Evolutionary conservation across 2,797 vertebrate species (phyloP).

Genomic region (Enteromius thamalakanensis): DNA sequence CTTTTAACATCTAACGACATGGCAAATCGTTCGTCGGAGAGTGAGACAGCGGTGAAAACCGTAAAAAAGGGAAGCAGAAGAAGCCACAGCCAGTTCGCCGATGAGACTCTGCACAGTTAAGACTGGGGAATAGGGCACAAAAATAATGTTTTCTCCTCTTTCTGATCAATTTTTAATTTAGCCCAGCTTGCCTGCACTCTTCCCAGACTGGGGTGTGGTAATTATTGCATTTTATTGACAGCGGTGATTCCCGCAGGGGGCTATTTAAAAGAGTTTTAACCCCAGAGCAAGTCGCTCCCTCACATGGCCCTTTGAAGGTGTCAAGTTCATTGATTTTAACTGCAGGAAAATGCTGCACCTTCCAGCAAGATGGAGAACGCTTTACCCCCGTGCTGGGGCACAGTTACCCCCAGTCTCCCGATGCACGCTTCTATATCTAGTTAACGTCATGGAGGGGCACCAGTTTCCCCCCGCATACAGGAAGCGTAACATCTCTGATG

Average conservation of each 20-base stretch:
- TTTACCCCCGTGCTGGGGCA: constrained; percentile 6
- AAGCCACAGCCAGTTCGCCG: constrained; percentile 25
- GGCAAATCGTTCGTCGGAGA: constrained; percentile 62
- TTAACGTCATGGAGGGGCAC: constrained; percentile 13
- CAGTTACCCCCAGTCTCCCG: constrained; percentile 7
- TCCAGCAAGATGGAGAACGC: constrained; percentile 67
- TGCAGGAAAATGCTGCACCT: constrained; percentile 84
- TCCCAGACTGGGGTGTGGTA: constrained; percentile 79
- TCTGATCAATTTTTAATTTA: constrained; percentile 88
- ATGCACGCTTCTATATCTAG: constrained; percentile 11
- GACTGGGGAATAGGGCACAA: constrained; percentile 50
- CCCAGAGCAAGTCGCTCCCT: constrained; percentile 86
- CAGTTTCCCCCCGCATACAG: constrained; percentile 8
- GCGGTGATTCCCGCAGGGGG: constrained; percentile 83
- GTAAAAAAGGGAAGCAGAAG: background rate
- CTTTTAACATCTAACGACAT: constrained; percentile 64
- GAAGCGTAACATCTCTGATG: constrained; percentile 22
- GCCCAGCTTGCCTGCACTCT: constrained; percentile 72
- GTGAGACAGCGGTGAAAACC: constrained; percentile 60
- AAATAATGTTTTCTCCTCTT: constrained; percentile 78
- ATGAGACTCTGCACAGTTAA: constrained; percentile 49
- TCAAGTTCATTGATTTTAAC: constrained; percentile 91
- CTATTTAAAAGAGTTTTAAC: constrained; percentile 95
- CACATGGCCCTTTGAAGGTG: constrained; percentile 85
- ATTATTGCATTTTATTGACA: constrained; percentile 93